Evolutionary conservation across 2,797 vertebrate genomes (phyloP).

Genomic region (Alcedo atthis): DNA sequence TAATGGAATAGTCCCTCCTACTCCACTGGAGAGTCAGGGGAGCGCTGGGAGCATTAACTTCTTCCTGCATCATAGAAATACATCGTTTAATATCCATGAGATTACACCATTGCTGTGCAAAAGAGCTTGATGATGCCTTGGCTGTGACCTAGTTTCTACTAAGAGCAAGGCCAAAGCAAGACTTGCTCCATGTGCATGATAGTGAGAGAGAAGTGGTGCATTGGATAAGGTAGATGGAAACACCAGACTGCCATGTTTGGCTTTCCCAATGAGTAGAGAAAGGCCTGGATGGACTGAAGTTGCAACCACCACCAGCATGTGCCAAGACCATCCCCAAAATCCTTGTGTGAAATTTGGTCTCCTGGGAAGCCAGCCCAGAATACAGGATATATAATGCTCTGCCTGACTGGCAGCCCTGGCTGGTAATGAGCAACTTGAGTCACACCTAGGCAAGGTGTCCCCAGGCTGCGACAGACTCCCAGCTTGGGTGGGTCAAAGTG

Average conservation of each 20-base stretch:
- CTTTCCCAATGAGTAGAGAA: not conserved
- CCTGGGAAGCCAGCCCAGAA: not conserved
- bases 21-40: not conserved
- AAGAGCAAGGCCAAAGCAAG: not conserved
- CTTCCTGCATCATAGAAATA: not conserved
- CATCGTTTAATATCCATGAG: not conserved
- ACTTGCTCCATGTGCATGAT: rapidly evolving
- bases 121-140: rapidly evolving
- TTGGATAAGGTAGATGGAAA: not conserved
- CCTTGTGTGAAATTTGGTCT: not conserved
- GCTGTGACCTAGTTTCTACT: not conserved
- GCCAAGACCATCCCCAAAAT: not conserved
- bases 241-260: rapidly evolving
- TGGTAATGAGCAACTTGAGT: not conserved
- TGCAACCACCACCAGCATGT: not conserved
- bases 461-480: not conserved
- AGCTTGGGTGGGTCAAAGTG: conserved; percentile 11
- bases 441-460: conserved; percentile 32
- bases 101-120: not conserved
- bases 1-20: not conserved
- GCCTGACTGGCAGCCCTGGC: not conserved
- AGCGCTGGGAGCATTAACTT: not conserved
- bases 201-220: not conserved
- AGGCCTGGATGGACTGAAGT: not conserved
- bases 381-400: not conserved